These are phyloP conservation scores for Antechinus stuartii DNA, from an alignment of 2,113 vertebrate genomes.

Conservation along the genomic window DNA sequence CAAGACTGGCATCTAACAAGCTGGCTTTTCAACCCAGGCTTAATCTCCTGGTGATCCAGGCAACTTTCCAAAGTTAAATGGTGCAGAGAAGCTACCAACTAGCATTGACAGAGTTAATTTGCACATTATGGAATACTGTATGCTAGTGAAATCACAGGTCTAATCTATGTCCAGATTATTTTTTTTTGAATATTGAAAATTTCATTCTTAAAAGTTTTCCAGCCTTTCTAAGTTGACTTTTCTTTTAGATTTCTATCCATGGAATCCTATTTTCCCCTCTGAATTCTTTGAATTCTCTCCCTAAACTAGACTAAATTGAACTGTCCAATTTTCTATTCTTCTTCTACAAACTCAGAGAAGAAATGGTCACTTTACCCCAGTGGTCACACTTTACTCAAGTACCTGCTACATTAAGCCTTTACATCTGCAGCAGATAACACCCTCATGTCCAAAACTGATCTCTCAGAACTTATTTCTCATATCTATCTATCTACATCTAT, in stretches of 20 bases:
- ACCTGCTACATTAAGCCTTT: not conserved
- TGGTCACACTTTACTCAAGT: not conserved
- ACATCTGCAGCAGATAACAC: not conserved
- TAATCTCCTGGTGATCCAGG: not conserved
- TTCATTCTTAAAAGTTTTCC: not conserved
- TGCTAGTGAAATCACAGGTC: not conserved
- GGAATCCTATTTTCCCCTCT: not conserved
- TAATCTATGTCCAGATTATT: not conserved
- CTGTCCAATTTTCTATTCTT: not conserved
- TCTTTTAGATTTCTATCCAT: not conserved
- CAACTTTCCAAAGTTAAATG: not conserved
- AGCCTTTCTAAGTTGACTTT: not conserved
- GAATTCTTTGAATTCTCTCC: not conserved
- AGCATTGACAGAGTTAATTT: not conserved
- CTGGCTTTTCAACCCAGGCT: not conserved
- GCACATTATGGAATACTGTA: not conserved
- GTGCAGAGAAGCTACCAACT: not conserved
- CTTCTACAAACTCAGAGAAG: not conserved
- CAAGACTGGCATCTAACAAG: not conserved
- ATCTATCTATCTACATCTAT: too few relatives aligned
- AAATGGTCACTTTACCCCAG: not conserved
- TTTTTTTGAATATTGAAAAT: not conserved
- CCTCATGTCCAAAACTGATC: not conserved
- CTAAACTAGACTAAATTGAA: not conserved
- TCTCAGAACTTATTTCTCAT: not conserved